phyloP scores from a whole-genome alignment of 2,888 invertebrate species.

The Ormyrus labotus region DNA sequence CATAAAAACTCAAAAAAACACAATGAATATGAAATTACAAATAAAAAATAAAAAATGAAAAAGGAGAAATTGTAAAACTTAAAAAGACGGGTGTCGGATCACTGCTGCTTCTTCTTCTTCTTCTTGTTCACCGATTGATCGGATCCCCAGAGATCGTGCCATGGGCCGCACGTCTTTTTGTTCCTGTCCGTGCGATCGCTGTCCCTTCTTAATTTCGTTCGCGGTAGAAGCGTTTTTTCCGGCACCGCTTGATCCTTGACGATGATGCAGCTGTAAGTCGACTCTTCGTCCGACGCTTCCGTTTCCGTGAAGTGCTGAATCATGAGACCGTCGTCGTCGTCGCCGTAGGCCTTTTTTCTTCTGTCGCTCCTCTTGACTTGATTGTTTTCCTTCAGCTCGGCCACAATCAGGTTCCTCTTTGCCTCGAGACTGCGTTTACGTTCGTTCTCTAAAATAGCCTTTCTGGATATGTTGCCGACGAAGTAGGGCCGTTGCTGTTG shows the following conservation, averaged over 20 bases:
- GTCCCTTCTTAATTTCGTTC: slow-evolving; percentile 83
- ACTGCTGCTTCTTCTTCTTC: slow-evolving; percentile 62
- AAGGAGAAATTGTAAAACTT: neutral
- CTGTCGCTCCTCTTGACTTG: slow-evolving; percentile 69
- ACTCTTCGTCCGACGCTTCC: slow-evolving; percentile 75
- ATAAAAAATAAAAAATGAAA: slow-evolving; percentile 29
- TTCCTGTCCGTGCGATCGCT: slow-evolving; percentile 71
- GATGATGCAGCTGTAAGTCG: slow-evolving; percentile 83
- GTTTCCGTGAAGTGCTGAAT: slow-evolving; percentile 71
- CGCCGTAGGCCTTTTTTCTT: slow-evolving; percentile 66
- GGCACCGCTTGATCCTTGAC: slow-evolving; percentile 83
- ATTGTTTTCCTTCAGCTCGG: slow-evolving; percentile 72
- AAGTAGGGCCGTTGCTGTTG: slow-evolving; percentile 65
- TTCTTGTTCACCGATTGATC: slow-evolving; percentile 81
- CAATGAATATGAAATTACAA: slow-evolving; percentile 20
- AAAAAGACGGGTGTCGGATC: neutral
- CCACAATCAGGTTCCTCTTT: slow-evolving; percentile 72
- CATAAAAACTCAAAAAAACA: slow-evolving; percentile 38
- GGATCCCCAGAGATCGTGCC: slow-evolving; percentile 92
- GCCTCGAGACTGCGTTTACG: slow-evolving; percentile 72
- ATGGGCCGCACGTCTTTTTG: slow-evolving; percentile 85
- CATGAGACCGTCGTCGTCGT: slow-evolving; percentile 68
- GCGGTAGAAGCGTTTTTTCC: slow-evolving; percentile 79
- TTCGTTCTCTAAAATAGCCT: slow-evolving; percentile 74
- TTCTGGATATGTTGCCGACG: slow-evolving; percentile 72